These are phyloP conservation scores for Drosophila percnosoma DNA, from an alignment of 2,888 invertebrate genomes.

Conservation along the genomic window DNA sequence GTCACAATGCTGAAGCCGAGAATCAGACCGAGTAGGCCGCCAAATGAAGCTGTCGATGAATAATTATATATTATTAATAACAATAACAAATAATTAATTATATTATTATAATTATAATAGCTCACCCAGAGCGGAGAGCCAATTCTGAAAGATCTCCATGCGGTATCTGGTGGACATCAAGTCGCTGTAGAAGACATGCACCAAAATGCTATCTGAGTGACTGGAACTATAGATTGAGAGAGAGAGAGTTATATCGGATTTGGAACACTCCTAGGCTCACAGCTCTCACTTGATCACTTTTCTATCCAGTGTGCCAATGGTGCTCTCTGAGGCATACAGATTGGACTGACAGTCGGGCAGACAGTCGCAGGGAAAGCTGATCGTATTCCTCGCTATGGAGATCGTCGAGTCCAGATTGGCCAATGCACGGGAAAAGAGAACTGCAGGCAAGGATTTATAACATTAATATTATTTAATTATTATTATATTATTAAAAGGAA, in stretches of 20 bases:
- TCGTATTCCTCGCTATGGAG: conserved; percentile 61
- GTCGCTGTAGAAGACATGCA: conserved; percentile 90
- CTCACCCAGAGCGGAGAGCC: conserved; percentile 89
- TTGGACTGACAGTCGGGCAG: conserved; percentile 88
- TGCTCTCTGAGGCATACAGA: conserved; percentile 88
- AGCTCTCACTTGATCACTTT: conserved; percentile 76
- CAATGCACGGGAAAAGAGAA: conserved; percentile 82
- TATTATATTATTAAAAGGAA: background rate
- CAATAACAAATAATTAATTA: background rate
- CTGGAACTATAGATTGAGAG: conserved; percentile 47
- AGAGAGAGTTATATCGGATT: background rate
- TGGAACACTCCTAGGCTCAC: background rate
- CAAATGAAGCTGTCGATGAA: conserved; percentile 87
- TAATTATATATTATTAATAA: conserved; percentile 63
- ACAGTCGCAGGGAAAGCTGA: conserved; percentile 85
- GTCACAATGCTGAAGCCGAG: conserved; percentile 90
- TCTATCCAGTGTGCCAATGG: conserved; percentile 86
- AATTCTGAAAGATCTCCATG: conserved; percentile 88
- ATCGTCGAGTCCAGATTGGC: conserved; percentile 82
- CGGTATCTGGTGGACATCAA: conserved; percentile 89
- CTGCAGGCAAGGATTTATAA: conserved; percentile 17
- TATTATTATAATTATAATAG: background rate
- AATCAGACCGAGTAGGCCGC: conserved; percentile 89
- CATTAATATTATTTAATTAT: background rate
- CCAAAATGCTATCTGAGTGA: conserved; percentile 86